Conservation (phyloP, 2,797 vertebrate species). For the Eulemur rubriventer region DNA sequence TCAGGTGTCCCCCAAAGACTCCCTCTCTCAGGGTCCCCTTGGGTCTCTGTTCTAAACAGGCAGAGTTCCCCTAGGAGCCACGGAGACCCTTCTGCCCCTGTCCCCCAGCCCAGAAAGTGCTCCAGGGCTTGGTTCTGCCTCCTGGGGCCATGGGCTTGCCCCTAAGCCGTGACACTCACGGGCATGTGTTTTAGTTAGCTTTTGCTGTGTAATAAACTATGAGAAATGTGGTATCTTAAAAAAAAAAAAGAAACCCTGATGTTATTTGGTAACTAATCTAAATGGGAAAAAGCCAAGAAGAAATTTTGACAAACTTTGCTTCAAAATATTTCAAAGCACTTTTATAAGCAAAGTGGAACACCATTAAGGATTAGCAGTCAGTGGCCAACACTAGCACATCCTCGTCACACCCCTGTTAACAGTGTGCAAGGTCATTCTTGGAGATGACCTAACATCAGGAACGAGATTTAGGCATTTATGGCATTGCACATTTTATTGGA, state of each 20-base stretch:
- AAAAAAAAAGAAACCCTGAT: background rate
- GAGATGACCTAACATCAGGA: background rate
- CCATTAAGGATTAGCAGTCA: background rate
- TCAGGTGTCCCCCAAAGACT: background rate
- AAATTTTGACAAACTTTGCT: background rate
- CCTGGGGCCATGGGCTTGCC: background rate
- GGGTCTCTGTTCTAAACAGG: background rate
- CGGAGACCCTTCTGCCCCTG: background rate
- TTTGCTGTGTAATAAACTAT: background rate
- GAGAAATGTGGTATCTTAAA: background rate
- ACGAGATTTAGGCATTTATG: background rate
- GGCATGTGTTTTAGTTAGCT: background rate
- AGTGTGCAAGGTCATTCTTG: background rate
- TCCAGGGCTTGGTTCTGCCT: background rate
- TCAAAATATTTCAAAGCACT: background rate
- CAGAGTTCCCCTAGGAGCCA: background rate
- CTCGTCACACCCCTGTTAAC: accelerated
- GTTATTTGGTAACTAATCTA: background rate
- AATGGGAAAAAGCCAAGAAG: background rate
- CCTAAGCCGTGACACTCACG: background rate
- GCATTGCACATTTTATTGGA: background rate
- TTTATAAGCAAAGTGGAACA: background rate
- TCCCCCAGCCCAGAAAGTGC: background rate
- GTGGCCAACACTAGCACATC: accelerated
- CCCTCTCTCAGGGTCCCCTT: background rate